phyloP scores from a whole-genome alignment of 2,888 invertebrate genomes.

The Mesoligia furuncula region DNA sequence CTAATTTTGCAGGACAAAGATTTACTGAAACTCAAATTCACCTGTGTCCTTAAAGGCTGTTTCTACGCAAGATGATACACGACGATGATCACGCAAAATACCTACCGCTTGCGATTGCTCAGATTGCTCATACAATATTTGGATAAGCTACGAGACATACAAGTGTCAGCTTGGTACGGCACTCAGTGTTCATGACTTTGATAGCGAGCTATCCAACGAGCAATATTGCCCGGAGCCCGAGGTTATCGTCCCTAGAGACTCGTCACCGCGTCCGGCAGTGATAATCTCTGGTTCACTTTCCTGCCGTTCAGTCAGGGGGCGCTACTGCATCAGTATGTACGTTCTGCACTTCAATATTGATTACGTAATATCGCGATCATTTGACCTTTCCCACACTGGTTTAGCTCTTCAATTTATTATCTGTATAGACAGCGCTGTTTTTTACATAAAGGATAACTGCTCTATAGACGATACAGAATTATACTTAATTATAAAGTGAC shows the following conservation, averaged over 20 bases:
- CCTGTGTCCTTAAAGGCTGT: constrained; percentile 1
- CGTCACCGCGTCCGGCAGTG: constrained; percentile 67
- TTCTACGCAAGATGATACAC: background rate
- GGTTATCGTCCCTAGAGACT: constrained; percentile 77
- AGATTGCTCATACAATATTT: constrained; percentile 8
- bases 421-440: background rate
- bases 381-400: background rate
- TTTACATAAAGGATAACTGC: background rate
- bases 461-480: too few relatives aligned
- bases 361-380: background rate
- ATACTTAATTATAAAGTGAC: too few relatives aligned
- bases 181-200: constrained; percentile 75
- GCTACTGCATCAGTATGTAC: constrained; percentile 72
- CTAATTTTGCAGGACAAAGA: background rate
- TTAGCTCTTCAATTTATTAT: background rate
- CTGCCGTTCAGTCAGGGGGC: constrained; percentile 77
- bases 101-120: too few relatives aligned
- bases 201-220: constrained; percentile 76
- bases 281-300: constrained; percentile 77
- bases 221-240: constrained; percentile 75
- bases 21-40: constrained; percentile 3
- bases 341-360: constrained; percentile 17
- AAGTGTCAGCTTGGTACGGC: constrained; percentile 69
- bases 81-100: constrained; percentile 8
- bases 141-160: constrained; percentile 75